These are phyloP conservation scores for Argyra leucocephala DNA, from an alignment of 2,888 invertebrate genomes.

Conservation along the genomic window DNA sequence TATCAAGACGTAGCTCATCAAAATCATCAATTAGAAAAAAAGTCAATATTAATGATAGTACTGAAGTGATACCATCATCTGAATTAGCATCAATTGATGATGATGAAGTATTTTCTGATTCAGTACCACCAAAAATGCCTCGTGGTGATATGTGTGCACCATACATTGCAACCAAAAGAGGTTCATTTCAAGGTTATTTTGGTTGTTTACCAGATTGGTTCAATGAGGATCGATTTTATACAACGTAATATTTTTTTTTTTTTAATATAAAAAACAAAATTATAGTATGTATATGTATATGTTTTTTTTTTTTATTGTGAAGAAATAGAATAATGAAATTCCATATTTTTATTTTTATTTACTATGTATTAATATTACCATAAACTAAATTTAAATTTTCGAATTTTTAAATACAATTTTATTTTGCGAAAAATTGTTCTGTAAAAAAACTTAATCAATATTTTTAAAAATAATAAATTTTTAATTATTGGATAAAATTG, in stretches of 20 bases:
- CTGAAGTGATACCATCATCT: constrained; percentile 40
- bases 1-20: constrained; percentile 39
- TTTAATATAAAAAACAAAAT: no score
- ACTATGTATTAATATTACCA: no score
- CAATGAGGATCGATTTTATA: constrained; percentile 41
- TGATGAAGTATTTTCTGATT: constrained; percentile 55
- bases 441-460: no score
- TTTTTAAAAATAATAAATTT: no score
- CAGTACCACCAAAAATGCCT: constrained; percentile 42
- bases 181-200: constrained; percentile 30
- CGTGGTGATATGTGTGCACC: constrained; percentile 46
- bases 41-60: constrained; percentile 40
- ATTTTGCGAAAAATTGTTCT: no score
- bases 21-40: constrained; percentile 41
- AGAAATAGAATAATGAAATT: background rate
- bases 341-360: no score
- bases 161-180: constrained; percentile 40
- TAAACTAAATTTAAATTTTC: no score
- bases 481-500: no score
- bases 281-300: background rate
- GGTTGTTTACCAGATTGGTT: constrained; percentile 44
- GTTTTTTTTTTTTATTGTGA: background rate
- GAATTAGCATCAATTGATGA: constrained; percentile 41
- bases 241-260: constrained; percentile 31
- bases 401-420: no score